phyloP scores from a whole-genome alignment of 2,113 vertebrate species.

The Haliaeetus leucogaster region DNA sequence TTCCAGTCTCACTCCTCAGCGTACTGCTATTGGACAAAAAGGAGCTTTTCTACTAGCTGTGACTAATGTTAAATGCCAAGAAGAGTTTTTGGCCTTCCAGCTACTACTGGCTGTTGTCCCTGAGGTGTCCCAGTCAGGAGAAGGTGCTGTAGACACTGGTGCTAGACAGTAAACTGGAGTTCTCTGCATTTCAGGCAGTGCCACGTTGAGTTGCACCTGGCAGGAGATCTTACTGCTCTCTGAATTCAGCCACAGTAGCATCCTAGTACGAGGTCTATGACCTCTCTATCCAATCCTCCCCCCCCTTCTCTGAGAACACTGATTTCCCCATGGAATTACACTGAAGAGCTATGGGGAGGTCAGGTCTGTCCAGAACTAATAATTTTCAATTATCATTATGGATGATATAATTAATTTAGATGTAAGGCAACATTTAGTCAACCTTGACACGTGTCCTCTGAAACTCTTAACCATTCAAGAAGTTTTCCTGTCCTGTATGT shows the following conservation, averaged over 20 bases:
- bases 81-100: neutral
- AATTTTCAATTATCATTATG: neutral
- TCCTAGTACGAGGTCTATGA: rapidly evolving
- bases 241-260: neutral
- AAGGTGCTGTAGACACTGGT: neutral
- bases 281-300: rapidly evolving
- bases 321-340: neutral
- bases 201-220: neutral
- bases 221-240: neutral
- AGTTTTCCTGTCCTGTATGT: neutral
- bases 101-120: neutral
- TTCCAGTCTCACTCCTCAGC: neutral
- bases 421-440: neutral
- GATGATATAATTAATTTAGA: neutral
- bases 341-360: neutral
- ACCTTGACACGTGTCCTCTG: neutral
- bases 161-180: neutral
- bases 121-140: neutral
- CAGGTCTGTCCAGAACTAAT: neutral
- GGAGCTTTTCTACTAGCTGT: neutral
- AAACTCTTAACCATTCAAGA: neutral
- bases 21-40: neutral
- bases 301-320: neutral
- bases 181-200: neutral
- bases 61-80: neutral